Percentiles rank a stretch among this genome's conserved stretches.
Evolutionary conservation across 64 coral and sea anemone species (phyloP).

Genomic region (Montipora cactus): DNA sequence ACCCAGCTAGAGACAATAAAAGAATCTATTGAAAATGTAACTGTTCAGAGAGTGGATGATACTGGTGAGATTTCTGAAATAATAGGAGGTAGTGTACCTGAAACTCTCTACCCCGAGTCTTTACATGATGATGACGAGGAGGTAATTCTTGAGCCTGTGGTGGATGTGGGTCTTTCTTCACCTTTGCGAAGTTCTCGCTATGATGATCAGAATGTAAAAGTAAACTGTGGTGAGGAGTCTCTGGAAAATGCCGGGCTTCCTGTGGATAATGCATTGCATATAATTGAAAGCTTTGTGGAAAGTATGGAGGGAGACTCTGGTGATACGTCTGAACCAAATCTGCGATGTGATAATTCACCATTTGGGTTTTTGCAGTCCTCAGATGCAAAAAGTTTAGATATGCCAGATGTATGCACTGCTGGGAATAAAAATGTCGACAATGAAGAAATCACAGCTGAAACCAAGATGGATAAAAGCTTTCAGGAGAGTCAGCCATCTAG

Average conservation of each 20-base stretch:
- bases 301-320: conserved; percentile 29
- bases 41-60: conserved; percentile 41
- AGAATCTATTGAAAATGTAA: conserved; percentile 56
- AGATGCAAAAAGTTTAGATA: neutral
- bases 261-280: conserved; percentile 40
- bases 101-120: neutral
- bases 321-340: neutral
- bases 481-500: conserved; percentile 1
- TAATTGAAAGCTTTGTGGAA: conserved; percentile 50
- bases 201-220: neutral
- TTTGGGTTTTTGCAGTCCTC: conserved; percentile 7
- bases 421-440: neutral
- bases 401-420: neutral
- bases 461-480: neutral
- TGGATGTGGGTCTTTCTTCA: neutral
- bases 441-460: neutral
- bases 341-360: neutral
- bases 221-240: neutral
- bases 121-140: neutral
- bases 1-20: neutral
- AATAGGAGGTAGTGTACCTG: neutral
- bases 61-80: conserved; percentile 16
- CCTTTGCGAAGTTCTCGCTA: neutral
- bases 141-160: neutral
- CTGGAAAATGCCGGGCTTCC: conserved; percentile 12